Base-by-base conservation (phyloP, 2,888 invertebrate genomes). In the Laspeyria flexula region DNA sequence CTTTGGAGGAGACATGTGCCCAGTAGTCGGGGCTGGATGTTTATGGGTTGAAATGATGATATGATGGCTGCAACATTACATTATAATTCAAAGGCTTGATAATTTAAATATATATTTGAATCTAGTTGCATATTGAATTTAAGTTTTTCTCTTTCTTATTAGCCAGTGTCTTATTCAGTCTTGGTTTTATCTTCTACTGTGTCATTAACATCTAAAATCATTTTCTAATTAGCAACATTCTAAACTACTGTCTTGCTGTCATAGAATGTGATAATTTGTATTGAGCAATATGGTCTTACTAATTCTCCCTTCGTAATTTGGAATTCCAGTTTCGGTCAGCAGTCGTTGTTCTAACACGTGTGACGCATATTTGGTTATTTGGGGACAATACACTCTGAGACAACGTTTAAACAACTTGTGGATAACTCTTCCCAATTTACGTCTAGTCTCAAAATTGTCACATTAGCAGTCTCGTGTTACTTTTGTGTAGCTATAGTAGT, bases 401-500 rank as follows among this genome's bases (percentile, higher is more conserved):
- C 60, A 60, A 55, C 73, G 75, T 70, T 60, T 68, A 69, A 52
- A 62, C 56, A 70, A 47, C 46, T 48, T 54, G 55, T 60, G 63
- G 57, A 62, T 56, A 60, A 53, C 55, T 70, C 64, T 71, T 75
- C 58, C 66, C 65, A 77, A 79, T 75, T 75, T 64, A 65, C 74
- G 68, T 55, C 56, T 61, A 57, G 58, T 56, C 63, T 73, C 64
- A 56, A 76, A 76, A 73, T 68, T 75, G 65, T 55, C 72, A 60
- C 60, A 73, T 85, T 85, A 85, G 68, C 84, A 67, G 44, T 47
- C 47, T 23, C 31, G 58, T 71, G 84, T 52, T 60, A 83, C 54
- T 71, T 80, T 67, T 69, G 61, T 70, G 60, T 65, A 64, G 62
- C 53, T 44, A 55, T 33, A 30, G 34, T 53, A 47, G 40, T 49